phyloP scores from a whole-genome alignment of 2,888 invertebrate species.

The Clostera curtula region DNA sequence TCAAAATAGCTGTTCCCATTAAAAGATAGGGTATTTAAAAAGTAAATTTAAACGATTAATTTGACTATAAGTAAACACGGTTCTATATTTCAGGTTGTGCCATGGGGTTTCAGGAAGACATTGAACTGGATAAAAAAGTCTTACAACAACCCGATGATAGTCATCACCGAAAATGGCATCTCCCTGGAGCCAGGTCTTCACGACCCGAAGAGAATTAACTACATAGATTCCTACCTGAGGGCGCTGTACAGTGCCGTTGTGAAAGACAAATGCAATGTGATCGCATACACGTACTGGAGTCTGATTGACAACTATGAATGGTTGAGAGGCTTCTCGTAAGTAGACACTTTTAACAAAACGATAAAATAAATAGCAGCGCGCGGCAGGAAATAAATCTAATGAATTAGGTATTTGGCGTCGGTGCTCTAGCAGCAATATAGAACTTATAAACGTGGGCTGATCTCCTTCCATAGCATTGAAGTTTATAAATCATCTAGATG shows the following conservation, averaged over 20 bases:
- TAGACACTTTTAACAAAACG: conserved; percentile 14
- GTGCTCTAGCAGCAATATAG: no score
- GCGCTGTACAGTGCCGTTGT: conserved; percentile 59
- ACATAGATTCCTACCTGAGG: conserved; percentile 65
- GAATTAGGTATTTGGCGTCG: no score
- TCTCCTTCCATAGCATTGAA: no score
- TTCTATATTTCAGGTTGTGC: conserved; percentile 76
- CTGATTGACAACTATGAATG: conserved; percentile 90
- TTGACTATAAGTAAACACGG: no score
- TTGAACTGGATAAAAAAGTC: conserved; percentile 76
- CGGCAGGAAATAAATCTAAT: no score
- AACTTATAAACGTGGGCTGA: no score
- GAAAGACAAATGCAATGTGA: conserved; percentile 74
- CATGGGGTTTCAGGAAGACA: conserved; percentile 78
- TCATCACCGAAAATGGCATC: conserved; percentile 78
- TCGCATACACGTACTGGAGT: conserved; percentile 85
- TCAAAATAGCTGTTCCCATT: no score
- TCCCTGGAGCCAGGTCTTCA: conserved; percentile 59
- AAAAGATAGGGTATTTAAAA: no score
- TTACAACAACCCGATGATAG: conserved; percentile 73
- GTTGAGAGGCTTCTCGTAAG: conserved; percentile 81
- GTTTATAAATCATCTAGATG: no score
- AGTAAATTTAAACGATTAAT: no score
- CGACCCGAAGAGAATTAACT: conserved; percentile 66
- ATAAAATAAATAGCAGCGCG: no score